phyloP scores from a whole-genome alignment of 1,140 invertebrate species.

The Leucophenga varia region DNA sequence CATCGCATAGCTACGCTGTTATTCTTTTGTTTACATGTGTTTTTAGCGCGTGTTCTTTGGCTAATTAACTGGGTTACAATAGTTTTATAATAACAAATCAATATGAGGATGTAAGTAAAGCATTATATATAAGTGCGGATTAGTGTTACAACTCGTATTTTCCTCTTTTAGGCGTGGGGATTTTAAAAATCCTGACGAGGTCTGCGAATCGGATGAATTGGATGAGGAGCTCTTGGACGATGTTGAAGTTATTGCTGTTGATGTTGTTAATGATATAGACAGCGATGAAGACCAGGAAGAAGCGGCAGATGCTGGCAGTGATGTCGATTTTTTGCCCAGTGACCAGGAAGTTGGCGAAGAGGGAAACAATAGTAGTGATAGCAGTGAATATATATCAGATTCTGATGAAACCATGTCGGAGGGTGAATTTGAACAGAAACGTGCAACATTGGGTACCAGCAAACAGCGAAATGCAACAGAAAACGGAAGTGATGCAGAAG shows the following conservation, averaged over 20 bases:
- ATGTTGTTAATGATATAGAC: constrained; percentile 37
- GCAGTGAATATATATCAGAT: constrained; percentile 41
- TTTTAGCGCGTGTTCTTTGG: too few relatives aligned
- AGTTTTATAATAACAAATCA: too few relatives aligned
- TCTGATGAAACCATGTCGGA: constrained; percentile 43
- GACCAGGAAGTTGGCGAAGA: constrained; percentile 23
- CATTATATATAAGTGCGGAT: background rate
- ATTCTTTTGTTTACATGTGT: too few relatives aligned
- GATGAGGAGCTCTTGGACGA: constrained; percentile 44
- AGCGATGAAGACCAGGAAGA: constrained; percentile 37
- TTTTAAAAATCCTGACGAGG: constrained; percentile 43
- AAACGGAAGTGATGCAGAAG: constrained; percentile 13
- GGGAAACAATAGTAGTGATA: constrained; percentile 32
- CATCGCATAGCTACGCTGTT: too few relatives aligned
- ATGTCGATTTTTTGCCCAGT: constrained; percentile 19
- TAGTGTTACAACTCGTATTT: background rate
- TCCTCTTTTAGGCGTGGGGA: constrained; percentile 29
- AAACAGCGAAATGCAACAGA: constrained; percentile 36
- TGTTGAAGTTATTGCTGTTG: constrained; percentile 41
- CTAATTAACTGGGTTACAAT: too few relatives aligned
- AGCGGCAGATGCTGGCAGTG: constrained; percentile 21
- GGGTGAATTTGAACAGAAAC: constrained; percentile 1
- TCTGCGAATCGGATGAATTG: constrained; percentile 30
- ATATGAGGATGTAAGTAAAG: too few relatives aligned
- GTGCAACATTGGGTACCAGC: constrained; percentile 5